Percentiles rank a stretch among this genome's conserved stretches.
Evolutionary conservation across 1,140 invertebrate genomes (phyloP).

Genomic region (Kradibia gibbosae): DNA sequence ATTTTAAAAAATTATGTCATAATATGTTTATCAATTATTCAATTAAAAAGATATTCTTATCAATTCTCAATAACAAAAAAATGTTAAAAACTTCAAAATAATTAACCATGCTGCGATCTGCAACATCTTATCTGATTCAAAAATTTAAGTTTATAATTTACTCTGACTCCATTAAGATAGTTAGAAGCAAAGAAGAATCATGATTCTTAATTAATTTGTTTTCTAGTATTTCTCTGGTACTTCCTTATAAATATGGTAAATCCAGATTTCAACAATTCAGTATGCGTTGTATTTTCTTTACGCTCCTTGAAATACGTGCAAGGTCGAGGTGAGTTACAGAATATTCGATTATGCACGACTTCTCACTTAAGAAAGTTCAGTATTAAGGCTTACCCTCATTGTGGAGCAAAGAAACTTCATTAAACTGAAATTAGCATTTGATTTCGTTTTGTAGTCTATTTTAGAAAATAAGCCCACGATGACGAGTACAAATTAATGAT

Average conservation of each 20-base stretch:
- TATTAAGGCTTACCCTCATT: conserved; percentile 10
- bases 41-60: too few relatives aligned
- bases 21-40: too few relatives aligned
- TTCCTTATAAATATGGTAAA: conserved; percentile 41
- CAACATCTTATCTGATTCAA: background rate
- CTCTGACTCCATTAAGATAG: background rate
- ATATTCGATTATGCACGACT: conserved; percentile 35
- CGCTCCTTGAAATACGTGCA: background rate
- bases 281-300: background rate
- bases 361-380: conserved; percentile 22
- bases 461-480: background rate
- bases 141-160: background rate
- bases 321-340: conserved; percentile 7
- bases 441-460: background rate
- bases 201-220: conserved; percentile 32
- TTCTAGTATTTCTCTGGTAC: background rate
- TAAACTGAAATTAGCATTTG: conserved; percentile 35
- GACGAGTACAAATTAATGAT: background rate
- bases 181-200: background rate
- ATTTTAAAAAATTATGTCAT: too few relatives aligned
- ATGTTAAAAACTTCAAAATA: too few relatives aligned
- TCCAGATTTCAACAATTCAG: background rate
- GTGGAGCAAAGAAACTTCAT: conserved; percentile 9
- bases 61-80: too few relatives aligned
- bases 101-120: too few relatives aligned